Percentiles rank a stretch among this genome's conserved stretches.
These are phyloP conservation scores for Listronotus oregonensis DNA, from an alignment of 1,140 invertebrate genomes.

Conservation along the genomic window DNA sequence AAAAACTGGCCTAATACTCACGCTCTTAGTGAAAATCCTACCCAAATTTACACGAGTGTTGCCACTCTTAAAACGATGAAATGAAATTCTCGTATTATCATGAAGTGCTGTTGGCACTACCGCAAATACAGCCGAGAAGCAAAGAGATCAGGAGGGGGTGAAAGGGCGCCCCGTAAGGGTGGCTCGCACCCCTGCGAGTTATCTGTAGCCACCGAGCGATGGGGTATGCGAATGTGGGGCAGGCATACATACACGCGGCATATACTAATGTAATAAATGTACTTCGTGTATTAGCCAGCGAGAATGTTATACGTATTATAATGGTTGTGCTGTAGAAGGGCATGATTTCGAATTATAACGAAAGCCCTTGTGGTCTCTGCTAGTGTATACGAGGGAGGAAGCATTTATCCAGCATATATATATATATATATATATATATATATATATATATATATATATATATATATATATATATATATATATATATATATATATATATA, in stretches of 20 bases:
- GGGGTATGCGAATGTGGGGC: conserved; percentile 14
- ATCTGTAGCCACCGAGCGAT: conserved; percentile 20
- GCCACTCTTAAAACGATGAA: conserved; percentile 21
- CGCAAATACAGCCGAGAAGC: conserved; percentile 19
- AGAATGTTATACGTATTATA: conserved; percentile 8
- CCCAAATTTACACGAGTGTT: conserved; percentile 26
- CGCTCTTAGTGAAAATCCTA: conserved; percentile 7
- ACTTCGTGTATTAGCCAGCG: conserved; percentile 16
- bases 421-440: too few species aligned
- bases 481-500: too few species aligned
- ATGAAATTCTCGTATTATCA: conserved; percentile 32
- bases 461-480: too few species aligned
- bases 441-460: too few species aligned
- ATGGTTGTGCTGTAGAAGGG: neutral
- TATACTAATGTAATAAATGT: conserved; percentile 30
- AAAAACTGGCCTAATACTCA: neutral
- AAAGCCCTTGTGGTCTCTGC: too few species aligned
- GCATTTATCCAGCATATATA: too few species aligned
- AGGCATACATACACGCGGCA: conserved; percentile 10
- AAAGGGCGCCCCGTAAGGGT: conserved; percentile 13
- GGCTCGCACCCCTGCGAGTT: conserved; percentile 10
- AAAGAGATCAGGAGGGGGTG: conserved; percentile 13
- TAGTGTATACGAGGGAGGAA: too few species aligned
- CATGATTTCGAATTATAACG: conserved; percentile 10
- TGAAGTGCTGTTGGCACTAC: conserved; percentile 29